Evolutionary conservation across 2,113 vertebrate species (phyloP).

Genomic region (Gymnobelideus leadbeateri): DNA sequence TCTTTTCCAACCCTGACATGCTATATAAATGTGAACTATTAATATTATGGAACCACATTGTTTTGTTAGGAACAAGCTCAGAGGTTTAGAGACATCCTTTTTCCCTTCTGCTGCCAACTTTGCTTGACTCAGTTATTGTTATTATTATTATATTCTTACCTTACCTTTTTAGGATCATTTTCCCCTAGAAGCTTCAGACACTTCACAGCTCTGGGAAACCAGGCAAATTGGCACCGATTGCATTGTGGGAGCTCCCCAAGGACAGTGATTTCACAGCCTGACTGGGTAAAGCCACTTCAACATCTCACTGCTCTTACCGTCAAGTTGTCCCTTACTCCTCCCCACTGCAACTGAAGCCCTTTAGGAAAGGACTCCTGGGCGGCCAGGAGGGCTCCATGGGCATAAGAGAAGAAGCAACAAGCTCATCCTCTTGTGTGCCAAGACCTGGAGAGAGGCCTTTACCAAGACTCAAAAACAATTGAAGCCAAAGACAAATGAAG

Average conservation of each 20-base stretch:
- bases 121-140: neutral
- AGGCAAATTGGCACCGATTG: neutral
- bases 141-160: neutral
- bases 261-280: neutral
- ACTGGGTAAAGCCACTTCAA: neutral
- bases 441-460: neutral
- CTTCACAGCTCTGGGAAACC: neutral
- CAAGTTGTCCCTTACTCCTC: neutral
- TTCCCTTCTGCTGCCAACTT: neutral
- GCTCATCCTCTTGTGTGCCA: neutral
- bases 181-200: neutral
- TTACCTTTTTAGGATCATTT: neutral
- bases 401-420: neutral
- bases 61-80: neutral
- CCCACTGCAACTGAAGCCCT: neutral
- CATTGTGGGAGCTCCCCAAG: neutral
- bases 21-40: neutral
- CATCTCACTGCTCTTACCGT: neutral
- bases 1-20: neutral
- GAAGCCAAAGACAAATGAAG: conserved; percentile 14
- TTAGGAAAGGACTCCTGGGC: neutral
- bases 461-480: conserved; percentile 1
- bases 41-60: neutral
- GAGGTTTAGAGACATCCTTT: neutral
- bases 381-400: neutral